Base-by-base conservation (phyloP, 2,888 invertebrate species). In the Chymomyza caudatula region DNA sequence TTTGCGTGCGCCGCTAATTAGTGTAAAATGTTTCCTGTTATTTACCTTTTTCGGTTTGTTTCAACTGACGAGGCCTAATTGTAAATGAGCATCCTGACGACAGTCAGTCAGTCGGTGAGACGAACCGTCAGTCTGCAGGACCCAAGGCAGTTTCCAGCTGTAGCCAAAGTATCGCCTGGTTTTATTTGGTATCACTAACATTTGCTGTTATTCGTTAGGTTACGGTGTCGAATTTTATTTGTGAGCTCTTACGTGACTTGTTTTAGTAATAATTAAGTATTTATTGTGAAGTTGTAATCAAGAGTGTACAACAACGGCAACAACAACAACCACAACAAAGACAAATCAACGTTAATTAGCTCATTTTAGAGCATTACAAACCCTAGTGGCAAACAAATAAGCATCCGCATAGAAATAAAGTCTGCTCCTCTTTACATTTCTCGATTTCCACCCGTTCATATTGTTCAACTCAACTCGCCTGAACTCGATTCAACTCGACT, bases 21-120 rank as follows among this genome's bases (percentile, higher is more conserved):
- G 82, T 83, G 84, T 83, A 83, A 83, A 83, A 83, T 84, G 82
- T 83, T 83, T 83, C 82, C 82, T 82, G 84, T 83, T 83, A 84
- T 83, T 83, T 83, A 84, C 82, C 84, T 83, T 77, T 83, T 84
- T 82, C 68, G 80, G 77, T 72, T 76, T 19, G 13, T 5, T 43
- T 23, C 69, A 79, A 73, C 74, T 65, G 70, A 37, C 67, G 47
- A 63, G 64, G 57, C 67, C 73, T 65, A 76, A 82, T 78, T 71
- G 74, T 76, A 72, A 73, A 77, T 77, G 77, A 71, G 71, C 72
- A 69, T 6, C 15, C 17, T 47, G 17, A 47, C 17, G 47, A 11
- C 29, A 37, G 11, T 37, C 29, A 37, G 29, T 37, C 11, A 37
- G 29, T 11, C 29, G 2, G 29, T 37, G 1, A 29, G 25, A 25